Evolutionary conservation across 2,113 vertebrate genomes (phyloP).

Genomic region (Larimichthys crocea): DNA sequence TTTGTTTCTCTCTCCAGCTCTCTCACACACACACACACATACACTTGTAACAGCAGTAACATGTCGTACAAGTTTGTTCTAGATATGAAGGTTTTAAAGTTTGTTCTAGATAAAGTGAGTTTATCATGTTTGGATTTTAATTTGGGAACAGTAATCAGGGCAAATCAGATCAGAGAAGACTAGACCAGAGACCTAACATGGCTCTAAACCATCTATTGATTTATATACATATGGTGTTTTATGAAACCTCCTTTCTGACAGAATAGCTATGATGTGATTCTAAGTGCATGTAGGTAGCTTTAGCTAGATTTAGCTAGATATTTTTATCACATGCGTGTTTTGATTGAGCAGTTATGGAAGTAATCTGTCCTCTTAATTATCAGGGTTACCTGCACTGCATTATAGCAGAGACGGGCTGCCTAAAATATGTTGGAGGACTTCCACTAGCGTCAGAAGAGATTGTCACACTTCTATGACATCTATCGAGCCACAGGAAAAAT

Average conservation of each 20-base stretch:
- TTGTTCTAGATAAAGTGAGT: constrained; percentile 9
- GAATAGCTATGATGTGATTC: neutral
- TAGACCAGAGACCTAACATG: neutral
- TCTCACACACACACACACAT: neutral
- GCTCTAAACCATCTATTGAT: neutral
- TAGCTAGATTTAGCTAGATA: neutral
- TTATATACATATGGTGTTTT: too few relatives aligned
- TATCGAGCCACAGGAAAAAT: too few relatives aligned
- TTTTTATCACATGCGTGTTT: neutral
- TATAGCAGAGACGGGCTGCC: neutral
- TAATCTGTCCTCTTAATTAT: neutral
- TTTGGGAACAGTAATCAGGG: neutral
- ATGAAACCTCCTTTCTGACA: neutral
- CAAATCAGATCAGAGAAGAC: neutral
- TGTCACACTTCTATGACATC: neutral
- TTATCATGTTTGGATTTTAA: constrained; percentile 12
- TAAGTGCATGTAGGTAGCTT: too few relatives aligned
- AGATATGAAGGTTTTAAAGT: constrained; percentile 5
- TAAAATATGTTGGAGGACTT: neutral
- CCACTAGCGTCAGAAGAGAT: too few relatives aligned
- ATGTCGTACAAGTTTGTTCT: constrained; percentile 5
- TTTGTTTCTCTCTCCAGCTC: neutral
- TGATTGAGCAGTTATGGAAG: neutral
- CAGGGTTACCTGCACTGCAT: neutral
- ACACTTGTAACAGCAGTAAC: neutral